Base-by-base conservation (phyloP, 1,140 invertebrate genomes). In the Phenacoccus solenopsis region DNA sequence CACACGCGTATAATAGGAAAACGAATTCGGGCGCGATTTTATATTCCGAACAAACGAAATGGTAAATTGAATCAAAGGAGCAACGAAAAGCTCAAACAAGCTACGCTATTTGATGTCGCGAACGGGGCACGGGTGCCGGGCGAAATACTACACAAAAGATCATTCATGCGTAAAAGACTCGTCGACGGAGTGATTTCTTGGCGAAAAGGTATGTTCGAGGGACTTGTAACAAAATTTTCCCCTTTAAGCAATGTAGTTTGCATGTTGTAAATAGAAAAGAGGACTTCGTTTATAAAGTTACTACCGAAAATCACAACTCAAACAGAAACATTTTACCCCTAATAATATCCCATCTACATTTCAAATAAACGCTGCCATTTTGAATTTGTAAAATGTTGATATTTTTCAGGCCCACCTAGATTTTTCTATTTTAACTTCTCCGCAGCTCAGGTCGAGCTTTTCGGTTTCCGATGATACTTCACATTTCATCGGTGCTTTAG, bases 121-220 rank as follows among this genome's bases (percentile, higher is more conserved):
- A 64, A 10, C 25, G 59, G 20, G 25, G n/a, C n/a, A n/a, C n/a
- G n/a, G 20, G 25, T 24, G 25, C 59, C 59, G 59, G 25, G 59
- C 9, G 20, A 64, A 64, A 27, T 64, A 64, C 59, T 64, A 64
- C 59, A 64, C 59, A 64, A 64, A 64, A 64, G 59, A 64, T 64
- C 25, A 64, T 64, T 64, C 59, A 64, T 64, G 59, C 59, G 59
- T 64, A 64, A 64, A 64, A 64, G 59, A 64, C 59, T 64, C 59
- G 16, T 3, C 59, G 59, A 64, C 10, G 20, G 59, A 64, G 59
- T 64, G 59, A 64, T 64, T 64, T 64, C 59, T 64, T 64, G 20
- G 59, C 20, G 7, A 64, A 64, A 20, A 20, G 10, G 20, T 64
- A 59, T 7, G 25, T 64, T 10, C 22, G 59, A 64, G 59, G 59